Conservation (phyloP, 2,888 invertebrate species). For the Calameuta pallipes region DNA sequence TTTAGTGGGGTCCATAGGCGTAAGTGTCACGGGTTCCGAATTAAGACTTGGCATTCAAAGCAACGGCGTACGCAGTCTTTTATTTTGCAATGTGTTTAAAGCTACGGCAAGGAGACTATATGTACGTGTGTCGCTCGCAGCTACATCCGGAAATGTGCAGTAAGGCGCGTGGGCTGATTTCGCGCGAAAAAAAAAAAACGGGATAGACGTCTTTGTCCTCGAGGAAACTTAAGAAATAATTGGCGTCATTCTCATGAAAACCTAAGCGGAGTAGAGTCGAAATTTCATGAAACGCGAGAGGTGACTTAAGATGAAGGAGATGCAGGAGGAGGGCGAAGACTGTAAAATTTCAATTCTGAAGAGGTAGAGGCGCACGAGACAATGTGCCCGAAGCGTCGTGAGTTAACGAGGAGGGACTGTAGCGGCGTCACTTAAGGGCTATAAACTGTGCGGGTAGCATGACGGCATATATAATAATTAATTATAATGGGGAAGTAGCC, state of each 20-base stretch:
- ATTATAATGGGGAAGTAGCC: conserved; percentile 22
- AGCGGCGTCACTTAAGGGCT: conserved; percentile 15
- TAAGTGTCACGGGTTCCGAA: background rate
- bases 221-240: no score
- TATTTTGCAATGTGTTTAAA: background rate
- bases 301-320: no score
- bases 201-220: no score
- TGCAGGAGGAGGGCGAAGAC: background rate
- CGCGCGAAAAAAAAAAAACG: no score
- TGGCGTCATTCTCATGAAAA: no score
- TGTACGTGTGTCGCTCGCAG: background rate
- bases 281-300: no score
- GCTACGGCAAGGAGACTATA: conserved; percentile 8
- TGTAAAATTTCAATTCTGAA: no score
- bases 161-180: no score
- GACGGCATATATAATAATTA: conserved; percentile 23
- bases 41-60: no score
- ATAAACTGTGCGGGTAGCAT: conserved; percentile 18
- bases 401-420: background rate
- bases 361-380: no score
- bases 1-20: conserved; percentile 28
- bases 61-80: background rate
- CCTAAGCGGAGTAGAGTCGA: no score
- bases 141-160: no score
- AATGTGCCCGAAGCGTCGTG: background rate